Percentiles rank a stretch among this genome's conserved stretches.
These are phyloP conservation scores for Strongylocentrotus purpuratus DNA, from an alignment of 35 echinoderm and acorn worm species.

Conservation along the genomic window DNA sequence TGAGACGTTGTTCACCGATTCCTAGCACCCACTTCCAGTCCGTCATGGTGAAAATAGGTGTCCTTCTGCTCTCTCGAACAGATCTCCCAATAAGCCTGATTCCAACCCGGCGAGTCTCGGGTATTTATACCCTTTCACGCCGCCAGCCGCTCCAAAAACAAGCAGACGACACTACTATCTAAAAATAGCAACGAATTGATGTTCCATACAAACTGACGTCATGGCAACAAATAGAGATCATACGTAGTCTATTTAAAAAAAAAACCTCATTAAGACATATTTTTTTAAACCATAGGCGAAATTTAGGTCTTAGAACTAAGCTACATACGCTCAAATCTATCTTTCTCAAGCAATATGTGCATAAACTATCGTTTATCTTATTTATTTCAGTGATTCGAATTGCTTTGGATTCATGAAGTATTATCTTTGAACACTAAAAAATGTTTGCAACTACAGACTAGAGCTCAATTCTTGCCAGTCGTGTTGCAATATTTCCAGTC, in stretches of 20 bases:
- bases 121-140: neutral
- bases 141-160: neutral
- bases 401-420: no score
- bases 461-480: neutral
- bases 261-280: neutral
- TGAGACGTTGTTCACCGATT: neutral
- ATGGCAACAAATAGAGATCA: neutral
- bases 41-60: neutral
- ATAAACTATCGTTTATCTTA: no score
- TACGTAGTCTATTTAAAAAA: neutral
- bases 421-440: neutral
- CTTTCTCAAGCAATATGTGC: no score
- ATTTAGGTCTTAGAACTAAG: no score
- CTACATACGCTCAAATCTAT: no score
- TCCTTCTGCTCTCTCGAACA: slow-evolving; percentile 8
- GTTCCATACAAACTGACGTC: neutral
- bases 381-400: no score
- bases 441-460: neutral
- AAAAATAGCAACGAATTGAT: neutral
- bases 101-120: neutral
- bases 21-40: slow-evolving; percentile 38
- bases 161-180: neutral
- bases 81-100: neutral
- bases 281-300: no score
- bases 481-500: neutral